A percentile compares a stretch with the other conserved stretches of the same genome.
Evolutionary conservation across 2,797 vertebrate species (phyloP).

Genomic region (Anas bahamensis): DNA sequence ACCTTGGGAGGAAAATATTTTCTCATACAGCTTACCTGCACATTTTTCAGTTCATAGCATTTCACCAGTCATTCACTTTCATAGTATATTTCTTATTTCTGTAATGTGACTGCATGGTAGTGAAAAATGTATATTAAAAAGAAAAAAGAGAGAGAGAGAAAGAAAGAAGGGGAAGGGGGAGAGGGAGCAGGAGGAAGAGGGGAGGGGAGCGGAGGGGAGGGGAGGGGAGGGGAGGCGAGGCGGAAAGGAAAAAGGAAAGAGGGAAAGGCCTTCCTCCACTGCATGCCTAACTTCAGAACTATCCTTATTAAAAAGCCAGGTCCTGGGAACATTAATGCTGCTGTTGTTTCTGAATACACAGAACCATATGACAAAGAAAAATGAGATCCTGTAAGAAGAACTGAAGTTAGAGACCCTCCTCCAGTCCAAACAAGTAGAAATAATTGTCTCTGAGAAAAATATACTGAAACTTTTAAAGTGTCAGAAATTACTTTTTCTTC

Average conservation of each 20-base stretch:
- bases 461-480: not conserved
- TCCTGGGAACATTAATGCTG: not conserved
- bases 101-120: too few species aligned
- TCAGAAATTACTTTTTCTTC: conserved; percentile 8
- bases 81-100: not conserved
- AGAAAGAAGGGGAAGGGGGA: too few species aligned
- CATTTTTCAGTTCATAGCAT: not conserved
- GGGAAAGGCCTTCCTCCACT: not conserved
- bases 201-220: too few species aligned
- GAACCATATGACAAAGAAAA: not conserved
- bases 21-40: not conserved
- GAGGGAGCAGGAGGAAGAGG: too few species aligned
- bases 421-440: not conserved
- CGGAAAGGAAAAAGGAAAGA: too few species aligned
- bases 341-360: not conserved
- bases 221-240: too few species aligned
- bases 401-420: not conserved
- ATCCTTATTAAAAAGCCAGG: not conserved
- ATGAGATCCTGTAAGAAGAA: not conserved
- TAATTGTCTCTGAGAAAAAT: not conserved
- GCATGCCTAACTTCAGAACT: not conserved
- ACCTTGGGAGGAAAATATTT: not conserved
- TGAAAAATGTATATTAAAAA: too few species aligned
- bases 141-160: too few species aligned
- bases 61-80: not conserved